Conservation (phyloP, 2,113 vertebrate species). For the Anthoscopus minutus region DNA sequence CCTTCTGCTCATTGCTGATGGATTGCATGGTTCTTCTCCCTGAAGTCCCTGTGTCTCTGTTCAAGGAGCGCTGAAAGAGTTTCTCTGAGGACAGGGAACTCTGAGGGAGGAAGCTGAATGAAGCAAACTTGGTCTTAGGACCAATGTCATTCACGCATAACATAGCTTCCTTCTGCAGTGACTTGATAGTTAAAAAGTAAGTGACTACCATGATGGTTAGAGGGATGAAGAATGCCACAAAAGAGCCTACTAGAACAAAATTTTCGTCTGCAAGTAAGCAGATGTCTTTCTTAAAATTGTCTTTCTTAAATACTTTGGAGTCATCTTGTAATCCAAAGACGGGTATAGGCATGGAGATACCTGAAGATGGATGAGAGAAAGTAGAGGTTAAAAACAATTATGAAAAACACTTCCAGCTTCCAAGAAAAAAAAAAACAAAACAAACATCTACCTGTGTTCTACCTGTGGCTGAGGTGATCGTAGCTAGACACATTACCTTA, state of each 20-base stretch:
- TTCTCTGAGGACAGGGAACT: slow-evolving; percentile 88
- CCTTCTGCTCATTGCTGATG: slow-evolving; percentile 95
- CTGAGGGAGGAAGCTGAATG: slow-evolving; percentile 85
- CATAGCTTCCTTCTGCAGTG: slow-evolving; percentile 88
- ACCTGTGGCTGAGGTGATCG: not conserved
- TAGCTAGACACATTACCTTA: not conserved
- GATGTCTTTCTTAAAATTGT: slow-evolving; percentile 64
- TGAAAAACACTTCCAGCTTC: not conserved
- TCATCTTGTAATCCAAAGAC: slow-evolving; percentile 88
- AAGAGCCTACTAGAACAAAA: slow-evolving; percentile 91
- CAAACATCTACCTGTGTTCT: not conserved
- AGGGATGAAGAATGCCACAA: slow-evolving; percentile 93
- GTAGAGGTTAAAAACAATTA: not conserved
- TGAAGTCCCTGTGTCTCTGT: slow-evolving; percentile 68
- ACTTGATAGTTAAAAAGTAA: slow-evolving; percentile 91
- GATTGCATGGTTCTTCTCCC: slow-evolving; percentile 90
- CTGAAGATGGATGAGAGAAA: slow-evolving; percentile 56
- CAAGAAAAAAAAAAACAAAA: not conserved
- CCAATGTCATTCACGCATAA: slow-evolving; percentile 83
- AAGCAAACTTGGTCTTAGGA: slow-evolving; percentile 82
- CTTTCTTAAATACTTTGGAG: slow-evolving; percentile 85
- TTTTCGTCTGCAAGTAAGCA: slow-evolving; percentile 86
- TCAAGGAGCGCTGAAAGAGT: slow-evolving; percentile 82
- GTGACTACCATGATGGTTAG: slow-evolving; percentile 95
- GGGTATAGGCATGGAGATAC: slow-evolving; percentile 92